Evolutionary conservation across 2,888 invertebrate genomes (phyloP), one percentile per base, ranked within the genome.

Genomic region (Erebia aethiops): DNA sequence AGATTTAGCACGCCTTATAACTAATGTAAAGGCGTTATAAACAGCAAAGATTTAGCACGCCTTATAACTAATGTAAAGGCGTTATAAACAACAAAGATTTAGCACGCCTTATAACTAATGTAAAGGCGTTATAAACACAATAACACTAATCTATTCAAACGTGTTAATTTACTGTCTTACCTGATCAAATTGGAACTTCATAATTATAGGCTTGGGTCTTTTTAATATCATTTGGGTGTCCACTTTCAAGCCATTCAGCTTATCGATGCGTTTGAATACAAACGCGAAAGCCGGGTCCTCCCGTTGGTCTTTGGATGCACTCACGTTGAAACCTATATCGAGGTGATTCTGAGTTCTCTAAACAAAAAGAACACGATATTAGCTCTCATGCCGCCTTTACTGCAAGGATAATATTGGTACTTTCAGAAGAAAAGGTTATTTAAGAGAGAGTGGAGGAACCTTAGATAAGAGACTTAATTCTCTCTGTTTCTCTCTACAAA

Each of bases 261-360:
- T 94, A 73, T 95, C 94, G 1, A 95, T 94, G 52, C 95, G 94
- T 0, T 94, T 94, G 79, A 96, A 94, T 7, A 94, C 89, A 66
- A 96, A 91, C 26, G 95, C 93, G 26, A 97, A 94, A 4, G 95
- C 95, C 35, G 96, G 95, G 49, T 92, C 90, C 0, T 94, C 86
- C 75, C 95, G 94, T 58, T 90, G 89, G 60, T 95, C 94, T 0
- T 95, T 95, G 4, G 95, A 95, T 13, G 96, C 94, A 74, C 96
- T 96, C 56, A 97, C 94, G 76, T 96, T 96, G 57, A 96, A 88
- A n/a, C 94, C 94, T 21, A 96, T 88, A 81, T 97, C 97, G 0
- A 96, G 87, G 77, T 97, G 97, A 16, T 95, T 96, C 78, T 95
- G 94, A 1, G 96, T 95, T 87, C 95, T 95, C 91, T 97, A 90